Conservation (phyloP, 2,888 invertebrate species). For the Melanargia galathea region DNA sequence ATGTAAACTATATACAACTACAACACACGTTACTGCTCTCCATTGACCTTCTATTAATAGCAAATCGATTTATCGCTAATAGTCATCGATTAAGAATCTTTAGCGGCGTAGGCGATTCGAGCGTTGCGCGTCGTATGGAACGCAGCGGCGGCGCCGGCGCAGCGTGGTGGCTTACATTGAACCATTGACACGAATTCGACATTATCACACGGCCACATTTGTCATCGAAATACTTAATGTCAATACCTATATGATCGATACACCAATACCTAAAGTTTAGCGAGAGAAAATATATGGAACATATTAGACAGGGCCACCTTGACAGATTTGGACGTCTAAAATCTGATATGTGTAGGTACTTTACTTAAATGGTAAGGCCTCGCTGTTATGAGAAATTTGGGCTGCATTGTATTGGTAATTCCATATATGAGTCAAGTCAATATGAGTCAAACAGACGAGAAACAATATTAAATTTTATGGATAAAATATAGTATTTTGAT, state of each 20-base stretch:
- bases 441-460: constrained; percentile 2
- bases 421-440: constrained; percentile 8
- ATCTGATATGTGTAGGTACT: constrained; percentile 24
- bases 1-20: neutral
- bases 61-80: constrained; percentile 18
- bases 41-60: constrained; percentile 9
- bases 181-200: constrained; percentile 55
- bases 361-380: constrained; percentile 35
- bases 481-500: constrained; percentile 4
- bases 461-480: neutral
- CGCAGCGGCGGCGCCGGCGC: constrained; percentile 22
- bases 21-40: neutral
- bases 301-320: constrained; percentile 37
- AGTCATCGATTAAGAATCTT: constrained; percentile 30
- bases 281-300: constrained; percentile 37
- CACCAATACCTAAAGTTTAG: constrained; percentile 34
- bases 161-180: constrained; percentile 50
- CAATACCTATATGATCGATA: constrained; percentile 43
- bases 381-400: constrained; percentile 29
- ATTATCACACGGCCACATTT: constrained; percentile 46
- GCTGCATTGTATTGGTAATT: constrained; percentile 27
- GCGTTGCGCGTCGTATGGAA: constrained; percentile 10
- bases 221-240: constrained; percentile 47
- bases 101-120: constrained; percentile 23
- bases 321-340: constrained; percentile 36